phyloP scores from a whole-genome alignment of 2,113 vertebrate species.

The Laticauda colubrina region DNA sequence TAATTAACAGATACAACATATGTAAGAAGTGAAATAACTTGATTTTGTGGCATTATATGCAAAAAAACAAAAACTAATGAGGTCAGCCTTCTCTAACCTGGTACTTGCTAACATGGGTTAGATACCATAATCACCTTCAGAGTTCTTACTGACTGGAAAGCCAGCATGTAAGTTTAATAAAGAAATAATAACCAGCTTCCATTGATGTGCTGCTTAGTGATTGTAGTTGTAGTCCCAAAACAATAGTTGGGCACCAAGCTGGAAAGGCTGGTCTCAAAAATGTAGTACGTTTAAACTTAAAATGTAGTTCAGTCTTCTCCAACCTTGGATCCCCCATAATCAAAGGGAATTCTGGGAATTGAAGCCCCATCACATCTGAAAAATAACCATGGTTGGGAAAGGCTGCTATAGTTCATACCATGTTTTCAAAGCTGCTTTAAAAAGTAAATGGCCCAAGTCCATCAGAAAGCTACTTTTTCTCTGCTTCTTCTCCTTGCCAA shows the following conservation, averaged over 20 bases:
- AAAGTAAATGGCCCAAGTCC: neutral
- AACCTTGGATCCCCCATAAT: neutral
- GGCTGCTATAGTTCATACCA: slow-evolving; percentile 71
- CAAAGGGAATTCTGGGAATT: neutral
- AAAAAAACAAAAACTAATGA: slow-evolving; percentile 34
- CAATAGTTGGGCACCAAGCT: neutral
- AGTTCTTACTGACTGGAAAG: neutral
- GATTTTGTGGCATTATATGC: slow-evolving; percentile 74
- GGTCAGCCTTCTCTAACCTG: neutral
- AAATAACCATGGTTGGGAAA: slow-evolving; percentile 24
- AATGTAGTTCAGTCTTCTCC: neutral
- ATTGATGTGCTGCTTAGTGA: neutral
- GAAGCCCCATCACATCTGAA: neutral
- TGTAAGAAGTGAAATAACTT: slow-evolving; percentile 42
- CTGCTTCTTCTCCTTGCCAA: neutral
- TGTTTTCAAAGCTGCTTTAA: slow-evolving; percentile 79
- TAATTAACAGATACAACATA: slow-evolving; percentile 50
- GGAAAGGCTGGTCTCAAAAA: neutral
- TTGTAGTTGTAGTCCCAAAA: neutral
- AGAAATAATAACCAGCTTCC: neutral
- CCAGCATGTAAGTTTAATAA: neutral
- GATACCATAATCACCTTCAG: neutral
- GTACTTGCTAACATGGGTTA: neutral
- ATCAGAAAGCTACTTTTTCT: neutral
- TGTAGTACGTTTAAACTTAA: neutral